Base-by-base conservation (phyloP, 2,888 invertebrate genomes). In the Phalera bucephala region DNA sequence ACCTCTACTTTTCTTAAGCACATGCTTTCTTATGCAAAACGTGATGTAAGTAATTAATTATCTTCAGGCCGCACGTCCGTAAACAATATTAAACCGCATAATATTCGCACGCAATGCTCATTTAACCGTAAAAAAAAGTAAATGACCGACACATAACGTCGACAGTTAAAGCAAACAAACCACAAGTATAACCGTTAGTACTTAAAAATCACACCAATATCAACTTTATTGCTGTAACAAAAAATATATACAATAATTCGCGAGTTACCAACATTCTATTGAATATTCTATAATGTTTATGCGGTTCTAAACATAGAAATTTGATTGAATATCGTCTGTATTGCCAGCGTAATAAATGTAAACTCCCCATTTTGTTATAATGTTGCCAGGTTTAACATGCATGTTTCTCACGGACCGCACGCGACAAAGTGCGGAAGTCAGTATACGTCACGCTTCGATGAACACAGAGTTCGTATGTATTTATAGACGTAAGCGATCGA, bases 391-490 rank as follows among this genome's bases (percentile, higher is more conserved):
- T 37, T 30, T 36, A 50, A 53, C 48, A 32, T 27, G 27, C 21
- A n/a, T 8, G 9, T 42, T 51, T 56, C 55, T 33, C 55, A 56
- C 51, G 35, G 13, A 20, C 28, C 28, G 33, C 32, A 55, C 44
- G 48, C 52, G 35, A 66, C 57, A 33, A 33, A 33, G 36, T 40
- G 29, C 48, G 72, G 73, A 70, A 72, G 71, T 55, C 46, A 40
- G 47, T 15, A 13, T 31, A 34, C 45, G 62, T 57, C 64, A 63
- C 60, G 67, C 62, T 22, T 46, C 31, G 29, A n/a, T n/a, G 37
- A 31, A 36, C 34, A 39, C 29, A 10, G 21, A 12, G 2, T 25
- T 11, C 8, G 1, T 11, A 8, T 25, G 10, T 20, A 22, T 22
- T 22, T 10, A 22, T 22, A 22, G 22, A 10, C 7, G 10, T 10